Conservation (phyloP, 2,113 vertebrate species). For the Passer domesticus region DNA sequence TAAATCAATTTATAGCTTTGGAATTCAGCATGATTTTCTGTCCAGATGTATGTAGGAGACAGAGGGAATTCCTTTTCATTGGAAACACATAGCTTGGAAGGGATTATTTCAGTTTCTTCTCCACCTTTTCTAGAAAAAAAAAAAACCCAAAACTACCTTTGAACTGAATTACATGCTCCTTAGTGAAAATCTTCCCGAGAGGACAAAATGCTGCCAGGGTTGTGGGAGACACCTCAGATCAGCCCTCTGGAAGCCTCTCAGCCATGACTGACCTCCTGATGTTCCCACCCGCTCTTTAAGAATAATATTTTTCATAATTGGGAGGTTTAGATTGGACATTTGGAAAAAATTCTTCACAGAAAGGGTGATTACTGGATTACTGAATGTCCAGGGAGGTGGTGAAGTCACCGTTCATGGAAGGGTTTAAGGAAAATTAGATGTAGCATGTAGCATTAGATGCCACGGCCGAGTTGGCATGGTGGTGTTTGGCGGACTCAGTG, state of each 20-base stretch:
- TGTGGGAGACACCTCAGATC: background rate
- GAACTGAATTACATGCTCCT: background rate
- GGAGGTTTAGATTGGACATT: background rate
- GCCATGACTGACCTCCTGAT: fast-evolving
- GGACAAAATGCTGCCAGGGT: fast-evolving
- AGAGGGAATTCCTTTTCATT: background rate
- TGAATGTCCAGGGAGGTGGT: background rate
- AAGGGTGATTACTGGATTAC: too few species aligned
- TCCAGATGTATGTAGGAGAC: background rate
- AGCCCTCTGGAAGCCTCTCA: background rate
- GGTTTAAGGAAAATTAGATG: too few species aligned
- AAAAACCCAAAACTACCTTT: background rate
- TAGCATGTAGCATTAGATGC: too few species aligned
- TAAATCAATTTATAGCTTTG: background rate
- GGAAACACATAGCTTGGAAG: background rate
- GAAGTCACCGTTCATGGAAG: background rate
- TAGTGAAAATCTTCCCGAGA: background rate
- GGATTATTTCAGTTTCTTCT: background rate
- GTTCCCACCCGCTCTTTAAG: background rate
- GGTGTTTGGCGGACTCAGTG: too few species aligned
- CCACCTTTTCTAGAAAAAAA: background rate
- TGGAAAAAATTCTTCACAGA: background rate
- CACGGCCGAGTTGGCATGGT: too few species aligned
- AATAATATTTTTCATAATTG: fast-evolving
- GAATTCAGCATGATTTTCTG: background rate